A percentile compares a stretch with the other conserved stretches of the same genome.
Conservation (phyloP, 2,888 invertebrate genomes). For the Thumatha senex region DNA sequence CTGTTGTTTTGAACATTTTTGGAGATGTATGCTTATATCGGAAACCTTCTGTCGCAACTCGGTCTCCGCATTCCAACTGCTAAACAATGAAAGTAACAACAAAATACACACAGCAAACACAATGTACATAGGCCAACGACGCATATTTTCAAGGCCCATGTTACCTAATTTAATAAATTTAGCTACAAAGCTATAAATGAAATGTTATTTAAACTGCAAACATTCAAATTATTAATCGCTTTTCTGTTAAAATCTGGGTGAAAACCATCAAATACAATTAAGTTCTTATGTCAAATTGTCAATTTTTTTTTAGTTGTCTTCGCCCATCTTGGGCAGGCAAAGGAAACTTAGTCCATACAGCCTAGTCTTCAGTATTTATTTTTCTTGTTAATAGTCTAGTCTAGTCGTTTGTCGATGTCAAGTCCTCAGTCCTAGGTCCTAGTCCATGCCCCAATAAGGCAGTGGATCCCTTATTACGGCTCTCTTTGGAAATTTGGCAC, state of each 20-base stretch:
- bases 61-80: slow-evolving; percentile 73
- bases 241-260: neutral
- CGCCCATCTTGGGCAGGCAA: too few species aligned
- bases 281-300: neutral
- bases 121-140: slow-evolving; percentile 78
- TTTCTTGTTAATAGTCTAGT: too few species aligned
- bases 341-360: too few species aligned
- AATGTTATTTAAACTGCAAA: neutral
- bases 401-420: too few species aligned
- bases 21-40: slow-evolving; percentile 65
- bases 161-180: slow-evolving; percentile 22
- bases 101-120: slow-evolving; percentile 72
- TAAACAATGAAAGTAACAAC: slow-evolving; percentile 74
- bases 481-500: too few species aligned
- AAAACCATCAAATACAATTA: neutral
- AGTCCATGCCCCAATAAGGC: too few species aligned
- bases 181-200: neutral
- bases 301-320: too few species aligned
- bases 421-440: too few species aligned
- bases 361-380: too few species aligned
- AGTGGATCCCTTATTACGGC: too few species aligned
- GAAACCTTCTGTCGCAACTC: slow-evolving; percentile 66
- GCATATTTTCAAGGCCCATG: slow-evolving; percentile 81
- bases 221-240: neutral
- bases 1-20: slow-evolving; percentile 71